Evolutionary conservation across 2,888 invertebrate genomes (phyloP), one percentile per base, ranked within the genome.

Genomic region (Trilocha varians): DNA sequence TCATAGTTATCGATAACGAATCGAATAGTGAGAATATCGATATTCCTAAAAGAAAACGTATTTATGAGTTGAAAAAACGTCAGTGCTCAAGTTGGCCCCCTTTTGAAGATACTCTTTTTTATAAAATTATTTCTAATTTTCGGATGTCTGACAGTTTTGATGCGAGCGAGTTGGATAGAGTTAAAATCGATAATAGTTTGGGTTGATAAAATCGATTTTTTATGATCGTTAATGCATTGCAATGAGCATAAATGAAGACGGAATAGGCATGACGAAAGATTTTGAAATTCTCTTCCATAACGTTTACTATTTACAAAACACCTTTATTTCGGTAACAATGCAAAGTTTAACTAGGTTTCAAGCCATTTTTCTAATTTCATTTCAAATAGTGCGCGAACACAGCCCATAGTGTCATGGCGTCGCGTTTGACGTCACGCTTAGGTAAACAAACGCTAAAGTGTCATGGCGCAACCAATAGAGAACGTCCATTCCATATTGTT

Each of bases 61-160:
- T 36, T 36, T 80, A 75, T 39, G 70, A 70, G 38, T 44, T 64
- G 3, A 57, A 57, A 13, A 57, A 47, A 8, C 52, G 25, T 6
- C 8, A 25, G 25, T 25, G 71, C 17, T 56, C 65, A 0, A 79
- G 76, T 3, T 86, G 86, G 86, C 86, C 86, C 0, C 83, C 85
- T 0, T 78, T 67, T 16, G 84, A 85, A 39, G 69, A 82, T 9
- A 70, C 82, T 0, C 13, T 84, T 11, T 80, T 82, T 46, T 86
- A 82, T 41, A 71, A 62, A 18, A 70, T 85, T 2, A 65, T 83
- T 11, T 77, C 83, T 0, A 72, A 80, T 42, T 86, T 84, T 47
- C 67, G 80, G 38, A 75, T 82, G 72, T 78, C 84, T 0, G 79
- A 84, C 13, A 87, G 86, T 46, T 83, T 86, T 36, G 84, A 86